Base-by-base conservation (phyloP, 2,113 vertebrate genomes). In the Australoheros scitulus region DNA sequence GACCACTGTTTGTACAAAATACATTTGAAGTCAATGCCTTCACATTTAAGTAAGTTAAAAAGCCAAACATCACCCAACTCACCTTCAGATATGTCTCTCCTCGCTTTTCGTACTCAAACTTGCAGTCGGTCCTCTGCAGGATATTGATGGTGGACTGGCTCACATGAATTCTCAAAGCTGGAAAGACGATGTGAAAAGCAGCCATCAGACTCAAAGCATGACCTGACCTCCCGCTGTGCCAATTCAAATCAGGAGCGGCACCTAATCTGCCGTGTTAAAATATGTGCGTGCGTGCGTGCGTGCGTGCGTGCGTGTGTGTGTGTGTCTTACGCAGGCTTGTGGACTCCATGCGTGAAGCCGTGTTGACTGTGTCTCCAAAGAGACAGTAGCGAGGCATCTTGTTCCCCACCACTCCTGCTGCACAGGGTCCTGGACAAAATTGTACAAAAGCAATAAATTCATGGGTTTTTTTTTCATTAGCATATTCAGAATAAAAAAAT, bases 381-480 rank as follows among this genome's bases (percentile, higher is more conserved):
- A 99, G 95, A 88, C 98, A 99, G 79, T 99, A 99, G 15, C 98
- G 97, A 81, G 98, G 98, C 98, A 99, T 99, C 94, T 99, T 99
- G 92, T 97, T 98, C 36, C 98, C 98, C 76, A 99, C 98, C 3
- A 99, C 98, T 79, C 98, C 98, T 13, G 98, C 98, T 0, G 98
- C 98, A 93, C 98, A 99, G 1, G 97, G 98, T 32, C 98, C 98
- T 99, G 64, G 52, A 92, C 24, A 84, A 61, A 90, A 24, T 84
- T 1, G 4, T 6, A 83, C 41, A 61, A 57, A 76, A 43, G 3
- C 9, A 74, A 22, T 11, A 41, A n/a, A 15, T 26, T 29, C 11
- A 55, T 5, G 2, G 0, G 2, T 50, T 11, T 7, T 29, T 8
- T 14, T 58, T 14, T 61, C 2, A 55, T 36, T 58, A 56, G 2